These are phyloP conservation scores for Odobenus rosmarus DNA, from an alignment of 2,113 vertebrate genomes.

Conservation along the genomic window DNA sequence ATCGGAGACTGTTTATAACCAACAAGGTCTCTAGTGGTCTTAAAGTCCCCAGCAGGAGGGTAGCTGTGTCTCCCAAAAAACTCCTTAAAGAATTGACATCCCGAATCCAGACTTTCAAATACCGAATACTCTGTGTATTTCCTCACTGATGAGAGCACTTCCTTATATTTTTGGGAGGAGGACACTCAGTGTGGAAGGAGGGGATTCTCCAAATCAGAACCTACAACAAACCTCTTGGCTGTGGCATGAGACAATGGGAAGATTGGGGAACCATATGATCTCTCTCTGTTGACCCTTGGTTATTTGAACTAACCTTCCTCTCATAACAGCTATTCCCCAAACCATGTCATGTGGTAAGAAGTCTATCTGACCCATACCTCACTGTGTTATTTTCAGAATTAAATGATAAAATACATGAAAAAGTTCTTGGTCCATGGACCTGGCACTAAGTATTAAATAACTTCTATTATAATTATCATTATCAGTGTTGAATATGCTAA, in stretches of 20 bases:
- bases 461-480: not conserved
- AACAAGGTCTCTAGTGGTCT: not conserved
- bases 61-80: not conserved
- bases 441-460: not conserved
- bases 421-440: not conserved
- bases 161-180: not conserved
- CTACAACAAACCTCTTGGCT: not conserved
- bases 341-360: too few species aligned
- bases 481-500: not conserved
- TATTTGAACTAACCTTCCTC: not conserved
- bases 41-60: not conserved
- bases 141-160: not conserved
- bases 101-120: not conserved
- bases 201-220: not conserved
- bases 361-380: not conserved
- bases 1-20: not conserved
- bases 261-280: not conserved
- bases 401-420: not conserved
- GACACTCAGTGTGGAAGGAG: accelerated
- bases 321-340: not conserved
- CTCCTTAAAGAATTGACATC: not conserved
- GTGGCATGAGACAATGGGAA: not conserved
- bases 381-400: not conserved
- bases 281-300: not conserved
- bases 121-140: not conserved